These are phyloP conservation scores for Gymnocephalus cernua DNA, from an alignment of 2,113 vertebrate species.

Conservation along the genomic window DNA sequence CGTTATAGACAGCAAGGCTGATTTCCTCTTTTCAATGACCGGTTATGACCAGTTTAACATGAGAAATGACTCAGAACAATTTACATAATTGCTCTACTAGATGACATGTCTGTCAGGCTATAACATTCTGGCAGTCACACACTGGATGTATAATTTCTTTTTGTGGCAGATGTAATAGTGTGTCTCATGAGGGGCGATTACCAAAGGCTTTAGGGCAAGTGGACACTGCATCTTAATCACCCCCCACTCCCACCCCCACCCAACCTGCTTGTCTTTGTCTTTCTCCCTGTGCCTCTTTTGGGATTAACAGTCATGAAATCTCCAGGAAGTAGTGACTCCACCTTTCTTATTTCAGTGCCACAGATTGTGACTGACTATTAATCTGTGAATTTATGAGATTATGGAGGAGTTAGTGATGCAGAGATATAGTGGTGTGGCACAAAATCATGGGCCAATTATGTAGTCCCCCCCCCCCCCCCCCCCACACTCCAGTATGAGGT, in stretches of 20 bases:
- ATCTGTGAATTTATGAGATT: conserved; percentile 44
- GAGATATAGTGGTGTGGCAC: neutral
- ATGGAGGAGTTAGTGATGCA: conserved; percentile 12
- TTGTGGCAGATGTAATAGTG: conserved; percentile 15
- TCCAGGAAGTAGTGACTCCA: conserved; percentile 14
- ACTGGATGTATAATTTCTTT: neutral
- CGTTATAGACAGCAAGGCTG: neutral
- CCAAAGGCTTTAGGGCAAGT: conserved; percentile 19
- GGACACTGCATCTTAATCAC: conserved; percentile 38
- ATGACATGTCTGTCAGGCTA: neutral
- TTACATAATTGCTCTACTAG: conserved; percentile 19
- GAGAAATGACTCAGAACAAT: conserved; percentile 2
- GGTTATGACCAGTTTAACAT: neutral
- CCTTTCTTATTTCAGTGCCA: conserved; percentile 8
- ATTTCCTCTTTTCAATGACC: conserved; percentile 19
- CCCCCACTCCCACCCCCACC: neutral
- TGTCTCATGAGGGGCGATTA: conserved; percentile 18
- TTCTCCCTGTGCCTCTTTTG: conserved; percentile 11
- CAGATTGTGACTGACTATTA: conserved; percentile 27
- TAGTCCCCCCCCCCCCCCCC: no score
- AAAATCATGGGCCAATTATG: no score
- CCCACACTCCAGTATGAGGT: no score
- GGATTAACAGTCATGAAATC: conserved; percentile 44
- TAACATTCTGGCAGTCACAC: neutral
- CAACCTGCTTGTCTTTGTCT: neutral